Conservation (phyloP, 2,113 vertebrate genomes). For the Tetraodon nigroviridis region DNA sequence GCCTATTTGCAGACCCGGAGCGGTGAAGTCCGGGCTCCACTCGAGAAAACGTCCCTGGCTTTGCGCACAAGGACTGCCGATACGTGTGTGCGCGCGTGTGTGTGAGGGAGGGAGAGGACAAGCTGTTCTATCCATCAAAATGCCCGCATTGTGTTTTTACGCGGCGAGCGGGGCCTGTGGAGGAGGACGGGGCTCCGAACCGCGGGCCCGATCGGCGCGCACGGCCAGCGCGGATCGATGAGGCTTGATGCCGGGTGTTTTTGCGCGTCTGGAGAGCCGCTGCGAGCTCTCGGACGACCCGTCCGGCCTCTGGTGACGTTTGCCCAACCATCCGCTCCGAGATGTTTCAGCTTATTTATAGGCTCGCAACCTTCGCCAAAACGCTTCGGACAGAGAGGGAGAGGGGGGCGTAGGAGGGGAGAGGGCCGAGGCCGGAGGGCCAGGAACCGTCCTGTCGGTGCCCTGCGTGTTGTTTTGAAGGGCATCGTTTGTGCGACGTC, state of each 20-base stretch:
- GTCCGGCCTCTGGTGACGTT: constrained; percentile 21
- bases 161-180: constrained; percentile 54
- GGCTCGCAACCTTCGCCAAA: background rate
- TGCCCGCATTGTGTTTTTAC: constrained; percentile 75
- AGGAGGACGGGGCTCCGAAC: constrained; percentile 44
- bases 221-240: constrained; percentile 53
- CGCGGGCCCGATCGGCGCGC: constrained; percentile 48
- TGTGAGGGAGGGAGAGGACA: constrained; percentile 42
- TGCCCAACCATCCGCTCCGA: background rate
- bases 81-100: constrained; percentile 18
- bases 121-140: constrained; percentile 72
- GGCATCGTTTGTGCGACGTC: constrained; percentile 13
- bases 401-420: background rate
- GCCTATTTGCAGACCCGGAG: constrained; percentile 41
- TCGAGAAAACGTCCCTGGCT: constrained; percentile 29
- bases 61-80: constrained; percentile 43
- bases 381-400: background rate
- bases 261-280: constrained; percentile 42
- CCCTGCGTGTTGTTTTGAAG: constrained; percentile 5
- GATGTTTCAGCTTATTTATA: background rate
- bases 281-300: constrained; percentile 14
- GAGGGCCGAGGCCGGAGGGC: background rate
- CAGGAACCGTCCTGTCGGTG: background rate
- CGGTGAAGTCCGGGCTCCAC: constrained; percentile 36
- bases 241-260: constrained; percentile 33